Evolutionary conservation across 2,113 vertebrate species (phyloP), one percentile per base, ranked within the genome.

Genomic region (Irena cyanogastra): DNA sequence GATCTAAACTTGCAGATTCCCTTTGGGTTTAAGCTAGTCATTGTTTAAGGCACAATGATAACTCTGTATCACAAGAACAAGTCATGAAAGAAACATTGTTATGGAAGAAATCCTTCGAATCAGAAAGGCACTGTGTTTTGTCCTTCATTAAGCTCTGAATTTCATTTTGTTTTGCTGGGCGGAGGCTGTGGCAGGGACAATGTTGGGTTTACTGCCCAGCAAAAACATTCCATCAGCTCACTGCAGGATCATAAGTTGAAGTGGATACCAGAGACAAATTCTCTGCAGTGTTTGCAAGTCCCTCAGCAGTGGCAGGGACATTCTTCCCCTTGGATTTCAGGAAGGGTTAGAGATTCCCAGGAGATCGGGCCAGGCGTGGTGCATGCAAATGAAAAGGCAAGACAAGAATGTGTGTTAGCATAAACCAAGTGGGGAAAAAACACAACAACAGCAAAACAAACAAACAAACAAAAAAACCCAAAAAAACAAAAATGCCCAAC

Each of bases 21-120:
- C n/a, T 83, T 83, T 50, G 53, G 37, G 45, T 87, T 87, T 52
- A 57, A 76, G 49, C 47, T 84, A 56, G 18, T 33, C 33, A 41
- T 93, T 81, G 76, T 94, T 89, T 50, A 70, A 91, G 30, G 60
- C 52, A 86, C 64, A 90, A 45, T 23, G 68, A 41, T 42, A 71
- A 59, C 35, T 89, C 80, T 90, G 71, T 90, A n/a, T 90, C 68
- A 42, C 11, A 22, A 70, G 76, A 80, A 63, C 42, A 83, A 79
- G 86, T 23, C 6, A 18, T 45, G 54, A 86, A 76, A 81, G 79
- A 80, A 79, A 63, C 70, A 41, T 18, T 65, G 41, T 80, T 53
- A 68, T 52, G 57, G 79, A 92, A 80, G 26, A 79, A 93, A 66
- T 42, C 50, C 35, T n/a, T 57, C 0, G 0, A 42, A 17, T 68